phyloP scores from a whole-genome alignment of 2,797 vertebrate genomes.

The Rousettus madagascariensis region DNA sequence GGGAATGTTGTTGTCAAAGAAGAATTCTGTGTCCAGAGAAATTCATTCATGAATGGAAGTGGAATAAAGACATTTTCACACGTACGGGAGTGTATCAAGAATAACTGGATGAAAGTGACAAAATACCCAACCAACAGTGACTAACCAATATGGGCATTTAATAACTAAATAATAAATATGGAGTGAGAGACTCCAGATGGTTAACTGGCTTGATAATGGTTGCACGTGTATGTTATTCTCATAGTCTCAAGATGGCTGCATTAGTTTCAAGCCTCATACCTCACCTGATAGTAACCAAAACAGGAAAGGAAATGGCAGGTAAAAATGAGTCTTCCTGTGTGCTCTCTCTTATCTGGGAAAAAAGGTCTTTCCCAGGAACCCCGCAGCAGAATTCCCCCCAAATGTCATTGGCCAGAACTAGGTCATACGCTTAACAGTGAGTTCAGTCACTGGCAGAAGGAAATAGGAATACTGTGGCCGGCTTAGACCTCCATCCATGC shows the following conservation, averaged over 20 bases:
- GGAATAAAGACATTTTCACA: conserved; percentile 7
- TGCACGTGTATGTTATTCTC: not conserved
- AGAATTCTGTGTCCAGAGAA: not conserved
- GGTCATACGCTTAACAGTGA: not conserved
- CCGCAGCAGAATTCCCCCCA: conserved; percentile 10
- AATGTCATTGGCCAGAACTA: not conserved
- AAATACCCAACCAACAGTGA: not conserved
- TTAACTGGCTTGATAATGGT: not conserved
- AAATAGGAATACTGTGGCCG: not conserved
- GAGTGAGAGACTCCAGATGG: not conserved
- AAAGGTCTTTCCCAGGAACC: conserved; percentile 9
- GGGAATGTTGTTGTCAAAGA: not conserved
- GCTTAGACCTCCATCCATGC: not conserved
- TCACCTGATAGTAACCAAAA: not conserved
- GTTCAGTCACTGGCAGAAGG: not conserved
- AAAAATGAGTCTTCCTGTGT: not conserved
- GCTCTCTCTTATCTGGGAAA: not conserved
- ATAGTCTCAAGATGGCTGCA: not conserved
- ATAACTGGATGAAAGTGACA: not conserved
- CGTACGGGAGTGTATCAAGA: not conserved
- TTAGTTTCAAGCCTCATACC: not conserved
- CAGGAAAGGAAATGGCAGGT: not conserved
- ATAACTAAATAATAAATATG: not conserved
- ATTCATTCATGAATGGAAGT: not conserved
- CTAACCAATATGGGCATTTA: not conserved